Evolutionary conservation across 2,888 invertebrate genomes (phyloP), one percentile per base, ranked within the genome.

Genomic region (Stenoptilia bipunctidactyla): DNA sequence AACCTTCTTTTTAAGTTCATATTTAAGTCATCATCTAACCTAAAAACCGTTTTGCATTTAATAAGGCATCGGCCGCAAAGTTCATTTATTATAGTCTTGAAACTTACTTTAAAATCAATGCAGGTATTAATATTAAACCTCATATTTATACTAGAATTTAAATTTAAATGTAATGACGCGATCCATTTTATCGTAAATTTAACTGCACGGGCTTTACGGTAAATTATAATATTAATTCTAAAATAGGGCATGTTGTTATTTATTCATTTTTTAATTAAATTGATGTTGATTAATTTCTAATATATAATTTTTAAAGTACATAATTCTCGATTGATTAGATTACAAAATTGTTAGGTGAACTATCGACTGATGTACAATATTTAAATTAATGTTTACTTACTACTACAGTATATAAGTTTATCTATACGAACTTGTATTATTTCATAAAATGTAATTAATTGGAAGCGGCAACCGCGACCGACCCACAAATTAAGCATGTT

Each of bases 201-300:
- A 76, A 76, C 66, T 75, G 80, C 82, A 79, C 83, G 75, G 82
- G 80, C 80, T 79, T 80, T 79, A 80, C 77, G 75, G 63, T 74
- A 82, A 80, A 80, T 79, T 74, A 70, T 80, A 82, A 80, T 71
- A 76, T 77, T 79, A 80, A 80, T 74, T 73, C 79, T 74, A 73
- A 75, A 74, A 74, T 83, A 83, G 82, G 80, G 75, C 83, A 84
- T 85, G 85, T 86, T 86, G 85, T 87, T 87, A 85, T 86, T 87
- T 86, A 86, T 86, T 85, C 83, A 85, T 86, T 84, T 86, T 86
- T 85, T 83, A 79, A 77, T 67, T 72, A 76, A 56, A 58, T 45
- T 69, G 70, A 80, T 80, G 83, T 82, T 83, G 68, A 82, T 80
- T 82, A 82, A 76, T 83, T 75, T 79, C 80, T 80, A 79, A 70